A percentile compares a stretch with the other conserved stretches of the same genome.
These are phyloP conservation scores for Xiphorhynchus elegans DNA, from an alignment of 2,113 vertebrate genomes.

Conservation along the genomic window DNA sequence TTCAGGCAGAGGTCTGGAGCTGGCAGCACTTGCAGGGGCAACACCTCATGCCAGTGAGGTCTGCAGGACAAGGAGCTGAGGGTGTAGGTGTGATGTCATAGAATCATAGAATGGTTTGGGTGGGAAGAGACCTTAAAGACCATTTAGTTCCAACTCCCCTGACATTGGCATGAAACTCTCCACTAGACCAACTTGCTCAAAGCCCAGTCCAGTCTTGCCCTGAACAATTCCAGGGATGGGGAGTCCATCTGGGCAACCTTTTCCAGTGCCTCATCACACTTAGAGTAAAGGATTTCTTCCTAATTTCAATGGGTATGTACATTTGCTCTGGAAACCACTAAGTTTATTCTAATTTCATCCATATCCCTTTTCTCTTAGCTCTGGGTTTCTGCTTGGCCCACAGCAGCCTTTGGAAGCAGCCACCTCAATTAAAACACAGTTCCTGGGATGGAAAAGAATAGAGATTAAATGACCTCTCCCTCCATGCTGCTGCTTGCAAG, in stretches of 20 bases:
- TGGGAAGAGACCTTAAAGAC: neutral
- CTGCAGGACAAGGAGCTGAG: neutral
- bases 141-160: neutral
- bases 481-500: neutral
- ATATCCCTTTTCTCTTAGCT: neutral
- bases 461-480: neutral
- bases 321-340: neutral
- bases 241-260: neutral
- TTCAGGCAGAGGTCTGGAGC: neutral
- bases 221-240: neutral
- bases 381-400: neutral
- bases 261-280: neutral
- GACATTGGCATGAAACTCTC: neutral
- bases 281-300: neutral
- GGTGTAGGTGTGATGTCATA: neutral
- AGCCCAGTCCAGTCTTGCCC: neutral
- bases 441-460: neutral
- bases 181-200: neutral
- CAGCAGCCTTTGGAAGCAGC: neutral
- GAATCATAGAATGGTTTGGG: neutral
- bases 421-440: neutral
- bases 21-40: neutral
- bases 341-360: neutral
- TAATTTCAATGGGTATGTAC: neutral
- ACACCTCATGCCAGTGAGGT: rapidly evolving